Conservation (phyloP, 2,113 vertebrate genomes). For the Neolamprologus falcicula region DNA sequence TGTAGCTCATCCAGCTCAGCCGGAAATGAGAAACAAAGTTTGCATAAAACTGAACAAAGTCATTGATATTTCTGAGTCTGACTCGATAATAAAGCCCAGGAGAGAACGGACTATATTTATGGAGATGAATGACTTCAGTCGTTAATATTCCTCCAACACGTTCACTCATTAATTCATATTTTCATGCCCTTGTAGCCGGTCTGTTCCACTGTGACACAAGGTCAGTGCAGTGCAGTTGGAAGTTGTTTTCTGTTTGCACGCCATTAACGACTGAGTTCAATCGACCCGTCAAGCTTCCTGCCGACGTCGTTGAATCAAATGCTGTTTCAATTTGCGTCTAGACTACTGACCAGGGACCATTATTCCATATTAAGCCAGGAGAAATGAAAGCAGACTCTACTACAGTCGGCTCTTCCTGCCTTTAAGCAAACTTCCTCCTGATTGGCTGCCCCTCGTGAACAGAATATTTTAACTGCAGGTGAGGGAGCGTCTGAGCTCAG, state of each 20-base stretch:
- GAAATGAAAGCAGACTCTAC: not conserved
- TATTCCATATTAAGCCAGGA: fast-evolving
- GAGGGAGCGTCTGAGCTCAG: not conserved
- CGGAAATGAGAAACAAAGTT: not conserved
- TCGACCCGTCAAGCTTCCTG: not conserved
- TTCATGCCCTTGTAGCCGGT: not conserved
- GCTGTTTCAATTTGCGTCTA: not conserved
- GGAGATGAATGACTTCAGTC: not conserved
- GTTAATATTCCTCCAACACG: not conserved
- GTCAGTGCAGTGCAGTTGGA: not conserved
- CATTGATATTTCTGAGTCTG: not conserved
- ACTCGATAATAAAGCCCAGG: not conserved
- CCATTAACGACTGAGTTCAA: fast-evolving
- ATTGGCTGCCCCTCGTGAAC: not conserved
- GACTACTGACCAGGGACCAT: not conserved
- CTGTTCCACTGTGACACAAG: not conserved
- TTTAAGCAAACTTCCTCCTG: not conserved
- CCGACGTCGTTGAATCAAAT: not conserved
- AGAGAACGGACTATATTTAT: not conserved
- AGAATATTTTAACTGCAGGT: not conserved
- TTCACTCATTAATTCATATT: not conserved
- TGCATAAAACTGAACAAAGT: not conserved
- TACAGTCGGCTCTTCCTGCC: not conserved
- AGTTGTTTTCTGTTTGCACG: not conserved
- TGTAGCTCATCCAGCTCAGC: not conserved